Conservation (phyloP, 2,113 vertebrate genomes). For the Phrynocephalus versicolor region DNA sequence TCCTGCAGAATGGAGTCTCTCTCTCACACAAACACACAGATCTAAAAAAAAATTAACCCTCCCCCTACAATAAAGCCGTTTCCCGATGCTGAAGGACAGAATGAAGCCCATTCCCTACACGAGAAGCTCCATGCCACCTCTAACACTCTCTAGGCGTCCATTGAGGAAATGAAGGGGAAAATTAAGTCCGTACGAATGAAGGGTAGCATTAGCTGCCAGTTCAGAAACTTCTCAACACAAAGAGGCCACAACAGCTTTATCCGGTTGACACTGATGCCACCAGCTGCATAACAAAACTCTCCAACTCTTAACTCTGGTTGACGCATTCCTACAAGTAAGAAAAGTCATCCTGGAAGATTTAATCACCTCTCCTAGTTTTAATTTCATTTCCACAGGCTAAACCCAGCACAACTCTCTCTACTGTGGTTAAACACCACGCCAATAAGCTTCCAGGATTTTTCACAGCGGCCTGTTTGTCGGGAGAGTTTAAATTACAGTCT, state of each 20-base stretch:
- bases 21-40: neutral
- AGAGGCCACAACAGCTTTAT: too few species aligned
- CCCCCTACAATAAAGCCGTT: too few species aligned
- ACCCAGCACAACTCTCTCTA: too few species aligned
- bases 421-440: neutral
- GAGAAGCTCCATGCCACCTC: too few species aligned
- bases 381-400: neutral
- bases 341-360: neutral
- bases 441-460: neutral
- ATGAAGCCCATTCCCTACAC: too few species aligned
- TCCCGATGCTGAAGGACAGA: neutral
- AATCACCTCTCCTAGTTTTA: neutral
- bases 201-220: neutral
- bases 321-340: neutral
- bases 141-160: too few species aligned
- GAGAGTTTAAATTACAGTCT: neutral
- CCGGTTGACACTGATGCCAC: neutral
- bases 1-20: neutral
- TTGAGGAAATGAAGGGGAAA: neutral
- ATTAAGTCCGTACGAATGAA: too few species aligned
- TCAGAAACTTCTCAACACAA: neutral
- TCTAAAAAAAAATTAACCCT: too few species aligned
- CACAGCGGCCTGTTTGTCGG: neutral
- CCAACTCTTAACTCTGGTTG: neutral
- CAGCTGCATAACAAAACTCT: neutral